Percentiles rank a stretch among this genome's conserved stretches.
Conservation (phyloP, 2,888 invertebrate species). For the Griposia aprilina region DNA sequence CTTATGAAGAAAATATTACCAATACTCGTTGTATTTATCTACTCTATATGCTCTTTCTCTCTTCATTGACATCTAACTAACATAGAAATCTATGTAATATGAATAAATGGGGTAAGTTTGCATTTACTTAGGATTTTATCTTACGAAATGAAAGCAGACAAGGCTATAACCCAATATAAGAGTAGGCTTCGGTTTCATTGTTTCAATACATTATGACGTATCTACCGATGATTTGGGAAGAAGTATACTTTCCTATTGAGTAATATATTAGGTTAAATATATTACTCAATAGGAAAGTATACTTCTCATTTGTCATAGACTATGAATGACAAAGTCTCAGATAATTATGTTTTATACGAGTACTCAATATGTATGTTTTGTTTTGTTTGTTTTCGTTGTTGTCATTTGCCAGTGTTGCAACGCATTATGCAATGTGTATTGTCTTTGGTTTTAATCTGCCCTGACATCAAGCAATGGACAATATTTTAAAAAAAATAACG, state of each 20-base stretch:
- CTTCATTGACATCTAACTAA: neutral
- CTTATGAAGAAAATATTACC: no score
- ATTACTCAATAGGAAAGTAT: neutral
- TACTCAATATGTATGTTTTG: neutral
- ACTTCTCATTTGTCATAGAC: conserved; percentile 13
- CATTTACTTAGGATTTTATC: conserved; percentile 11
- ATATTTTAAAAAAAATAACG: no score
- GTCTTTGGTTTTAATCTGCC: no score
- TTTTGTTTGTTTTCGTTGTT: no score
- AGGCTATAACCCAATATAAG: neutral
- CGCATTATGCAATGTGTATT: no score
- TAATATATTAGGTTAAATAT: no score
- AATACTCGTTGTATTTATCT: no score
- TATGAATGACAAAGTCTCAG: neutral
- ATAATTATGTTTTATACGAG: neutral
- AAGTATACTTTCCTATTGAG: no score
- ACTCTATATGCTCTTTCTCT: neutral
- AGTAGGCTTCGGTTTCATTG: neutral
- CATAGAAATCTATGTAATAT: neutral
- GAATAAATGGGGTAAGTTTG: neutral
- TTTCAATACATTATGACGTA: conserved; percentile 7
- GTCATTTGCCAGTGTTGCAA: no score
- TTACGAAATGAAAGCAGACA: neutral
- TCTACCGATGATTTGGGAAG: neutral
- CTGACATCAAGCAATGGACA: no score